Evolutionary conservation across 2,888 invertebrate genomes (phyloP).

Genomic region (Rhamnusium bicolor): DNA sequence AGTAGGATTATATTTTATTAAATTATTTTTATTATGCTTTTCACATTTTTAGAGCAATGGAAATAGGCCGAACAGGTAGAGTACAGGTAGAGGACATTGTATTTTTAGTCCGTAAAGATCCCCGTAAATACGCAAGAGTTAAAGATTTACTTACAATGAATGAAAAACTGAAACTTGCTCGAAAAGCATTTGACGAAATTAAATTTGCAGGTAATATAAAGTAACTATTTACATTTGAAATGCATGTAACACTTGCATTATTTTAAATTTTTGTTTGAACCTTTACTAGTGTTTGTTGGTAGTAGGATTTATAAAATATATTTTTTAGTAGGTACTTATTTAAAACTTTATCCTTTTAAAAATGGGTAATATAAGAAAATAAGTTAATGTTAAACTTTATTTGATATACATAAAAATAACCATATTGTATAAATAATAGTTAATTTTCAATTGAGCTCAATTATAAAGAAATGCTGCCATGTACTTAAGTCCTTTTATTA

Average conservation of each 20-base stretch:
- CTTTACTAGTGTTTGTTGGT: neutral
- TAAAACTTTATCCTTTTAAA: neutral
- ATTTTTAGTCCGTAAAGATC: slow-evolving; percentile 95
- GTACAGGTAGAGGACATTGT: slow-evolving; percentile 99
- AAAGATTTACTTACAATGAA: slow-evolving; percentile 98
- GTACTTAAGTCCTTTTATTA: no score
- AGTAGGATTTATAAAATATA: neutral
- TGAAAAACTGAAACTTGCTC: slow-evolving; percentile 97
- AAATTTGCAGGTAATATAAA: slow-evolving; percentile 89
- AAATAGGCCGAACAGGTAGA: slow-evolving; percentile 95
- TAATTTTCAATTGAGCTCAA: no score
- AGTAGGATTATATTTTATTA: slow-evolving; percentile 70
- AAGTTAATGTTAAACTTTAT: no score
- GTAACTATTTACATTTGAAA: slow-evolving; percentile 19
- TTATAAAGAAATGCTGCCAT: no score
- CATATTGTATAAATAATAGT: no score
- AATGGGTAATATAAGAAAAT: neutral
- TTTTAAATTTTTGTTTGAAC: neutral
- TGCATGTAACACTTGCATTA: neutral
- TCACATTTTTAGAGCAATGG: slow-evolving; percentile 86
- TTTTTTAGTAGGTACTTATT: neutral
- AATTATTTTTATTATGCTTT: neutral
- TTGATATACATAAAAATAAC: no score
- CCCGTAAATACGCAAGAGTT: slow-evolving; percentile 96
- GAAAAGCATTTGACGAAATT: slow-evolving; percentile 99